These are phyloP conservation scores for Calameuta filiformis DNA, from an alignment of 2,888 invertebrate species.

Conservation along the genomic window DNA sequence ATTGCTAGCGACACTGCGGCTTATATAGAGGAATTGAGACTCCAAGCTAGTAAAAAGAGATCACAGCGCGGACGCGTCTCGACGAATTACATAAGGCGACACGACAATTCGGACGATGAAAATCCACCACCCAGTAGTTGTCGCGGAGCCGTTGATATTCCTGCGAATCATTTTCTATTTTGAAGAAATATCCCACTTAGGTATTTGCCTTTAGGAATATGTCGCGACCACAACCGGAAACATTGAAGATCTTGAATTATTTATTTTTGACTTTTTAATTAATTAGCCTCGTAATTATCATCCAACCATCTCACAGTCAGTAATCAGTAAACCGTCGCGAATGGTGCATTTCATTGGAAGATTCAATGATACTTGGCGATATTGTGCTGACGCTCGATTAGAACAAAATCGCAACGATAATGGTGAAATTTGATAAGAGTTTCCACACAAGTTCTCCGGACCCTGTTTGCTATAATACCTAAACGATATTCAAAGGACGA, in stretches of 20 bases:
- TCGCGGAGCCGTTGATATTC: constrained; percentile 64
- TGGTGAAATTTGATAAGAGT: background rate
- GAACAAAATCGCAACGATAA: background rate
- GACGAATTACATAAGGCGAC: constrained; percentile 35
- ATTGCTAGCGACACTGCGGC: constrained; percentile 49
- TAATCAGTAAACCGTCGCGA: background rate
- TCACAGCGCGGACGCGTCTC: constrained; percentile 27
- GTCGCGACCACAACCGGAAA: background rate
- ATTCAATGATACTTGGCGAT: background rate
- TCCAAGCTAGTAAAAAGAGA: constrained; percentile 46
- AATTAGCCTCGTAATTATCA: constrained; percentile 8
- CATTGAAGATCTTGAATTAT: background rate
- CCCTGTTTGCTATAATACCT: background rate
- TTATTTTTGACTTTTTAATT: background rate
- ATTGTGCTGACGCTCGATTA: background rate
- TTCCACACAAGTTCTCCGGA: background rate
- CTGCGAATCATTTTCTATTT: constrained; percentile 48
- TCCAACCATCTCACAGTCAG: constrained; percentile 5
- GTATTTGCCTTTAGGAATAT: background rate
- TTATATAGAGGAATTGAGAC: constrained; percentile 49
- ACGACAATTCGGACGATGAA: constrained; percentile 65
- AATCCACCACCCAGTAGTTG: constrained; percentile 70
- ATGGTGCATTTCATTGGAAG: background rate
- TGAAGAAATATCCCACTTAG: constrained; percentile 25
- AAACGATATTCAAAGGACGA: background rate